Evolutionary conservation across 2,113 vertebrate species (phyloP), one percentile per base, ranked within the genome.

Genomic region (Nesoenas mayeri): DNA sequence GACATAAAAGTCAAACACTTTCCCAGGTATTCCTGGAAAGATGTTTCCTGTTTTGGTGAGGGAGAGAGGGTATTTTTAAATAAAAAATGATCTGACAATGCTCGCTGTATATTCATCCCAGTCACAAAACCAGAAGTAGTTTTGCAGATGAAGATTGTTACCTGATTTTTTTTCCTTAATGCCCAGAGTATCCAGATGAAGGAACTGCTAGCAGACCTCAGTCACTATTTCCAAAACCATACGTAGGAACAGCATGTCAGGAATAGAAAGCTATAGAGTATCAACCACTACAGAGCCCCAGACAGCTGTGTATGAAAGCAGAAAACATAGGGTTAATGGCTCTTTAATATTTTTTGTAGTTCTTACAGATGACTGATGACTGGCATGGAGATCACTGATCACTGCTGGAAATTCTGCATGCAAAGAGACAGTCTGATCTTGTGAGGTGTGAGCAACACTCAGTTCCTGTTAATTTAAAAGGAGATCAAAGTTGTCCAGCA

Each of bases 1-100:
- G 44, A 79, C 72, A 92, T 40, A 72, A 69, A 88, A 88, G 72
- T 67, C 88, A 84, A 92, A 94, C 40, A 21, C 44, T 91, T 96
- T 88, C 85, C 53, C 93, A 93, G 79, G 75, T 72, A 72, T 94
- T 91, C 90, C 85, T 93, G 53, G 92, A 96, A 95, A 96, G 95
- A 94, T 78, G 82, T 25, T 94, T 96, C 93, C 93, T 96, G 88
- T 91, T 95, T 82, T 79, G 56, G 7, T 85, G 74, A 89, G 64
- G 31, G 34, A 91, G n/a, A 81, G 34, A 75, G 17, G 31, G 58
- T 71, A 89, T 79, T 94, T 95, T 89, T 61, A 94, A 92, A 92
- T 86, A 91, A 96, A 86, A 93, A 93, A 86, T 40, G 10, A 91
- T 65, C 91, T 92, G 93, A 89, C 57, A 89, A 5, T 13, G 32